Percentiles rank a stretch among this genome's conserved stretches.
phyloP scores from a whole-genome alignment of 2,113 vertebrate species.

The Scortum barcoo region DNA sequence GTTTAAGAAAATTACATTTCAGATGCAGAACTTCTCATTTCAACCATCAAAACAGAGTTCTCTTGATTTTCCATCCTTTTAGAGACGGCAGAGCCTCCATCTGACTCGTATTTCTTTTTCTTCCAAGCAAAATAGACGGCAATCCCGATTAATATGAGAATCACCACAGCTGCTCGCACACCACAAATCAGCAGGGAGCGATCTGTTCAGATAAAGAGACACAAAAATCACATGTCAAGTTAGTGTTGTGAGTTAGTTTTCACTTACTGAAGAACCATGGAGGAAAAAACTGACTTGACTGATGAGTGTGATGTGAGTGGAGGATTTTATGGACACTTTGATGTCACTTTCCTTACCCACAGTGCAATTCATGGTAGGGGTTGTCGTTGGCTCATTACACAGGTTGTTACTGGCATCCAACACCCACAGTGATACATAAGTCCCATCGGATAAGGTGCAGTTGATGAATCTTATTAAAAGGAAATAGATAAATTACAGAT shows the following conservation, averaged over 20 bases:
- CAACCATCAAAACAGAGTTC: background rate
- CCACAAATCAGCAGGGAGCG: background rate
- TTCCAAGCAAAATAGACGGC: conserved; percentile 19
- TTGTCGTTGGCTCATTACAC: too few relatives aligned
- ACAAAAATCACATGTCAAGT: background rate
- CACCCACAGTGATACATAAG: too few relatives aligned
- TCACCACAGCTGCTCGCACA: background rate
- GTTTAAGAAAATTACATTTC: background rate
- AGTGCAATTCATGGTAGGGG: too few relatives aligned
- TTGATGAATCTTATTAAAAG: too few relatives aligned
- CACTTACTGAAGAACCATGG: conserved; percentile 47
- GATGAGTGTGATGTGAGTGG: conserved; percentile 30
- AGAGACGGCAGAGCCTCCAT: background rate
- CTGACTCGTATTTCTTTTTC: background rate
- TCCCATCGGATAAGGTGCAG: too few relatives aligned
- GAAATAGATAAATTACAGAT: too few relatives aligned
- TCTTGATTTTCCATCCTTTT: background rate
- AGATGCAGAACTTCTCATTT: conserved; percentile 6
- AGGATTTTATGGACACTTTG: background rate
- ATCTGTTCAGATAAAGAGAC: conserved; percentile 18
- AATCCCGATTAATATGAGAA: background rate
- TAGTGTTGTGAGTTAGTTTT: background rate
- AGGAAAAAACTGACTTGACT: conserved; percentile 5
- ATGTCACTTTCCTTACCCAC: too few relatives aligned
- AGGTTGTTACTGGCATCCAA: too few relatives aligned